Percentiles rank a stretch among this genome's conserved stretches.
These are phyloP conservation scores for Taurulus bubalis DNA, from an alignment of 2,113 vertebrate species.

Conservation along the genomic window DNA sequence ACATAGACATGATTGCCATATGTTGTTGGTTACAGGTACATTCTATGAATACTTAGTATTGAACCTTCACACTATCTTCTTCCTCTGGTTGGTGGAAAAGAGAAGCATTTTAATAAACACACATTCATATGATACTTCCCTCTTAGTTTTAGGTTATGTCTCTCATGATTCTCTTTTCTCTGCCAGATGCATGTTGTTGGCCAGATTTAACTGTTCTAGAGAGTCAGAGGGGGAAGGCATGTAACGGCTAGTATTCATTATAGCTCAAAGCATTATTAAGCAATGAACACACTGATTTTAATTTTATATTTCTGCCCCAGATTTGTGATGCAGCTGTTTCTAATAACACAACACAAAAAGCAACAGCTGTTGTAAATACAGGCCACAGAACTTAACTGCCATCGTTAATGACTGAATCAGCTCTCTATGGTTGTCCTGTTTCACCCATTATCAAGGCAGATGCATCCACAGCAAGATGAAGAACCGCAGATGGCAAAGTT, in stretches of 20 bases:
- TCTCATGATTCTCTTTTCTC: slow-evolving; percentile 24
- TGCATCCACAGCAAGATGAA: slow-evolving; percentile 25
- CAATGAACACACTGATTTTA: slow-evolving; percentile 17
- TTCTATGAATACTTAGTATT: background rate
- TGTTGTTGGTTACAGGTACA: background rate
- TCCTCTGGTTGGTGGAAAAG: background rate
- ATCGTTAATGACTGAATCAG: slow-evolving; percentile 15
- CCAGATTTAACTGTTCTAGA: slow-evolving; percentile 30
- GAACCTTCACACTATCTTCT: background rate
- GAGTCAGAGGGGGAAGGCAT: background rate
- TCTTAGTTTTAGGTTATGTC: background rate
- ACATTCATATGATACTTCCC: background rate
- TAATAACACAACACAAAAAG: slow-evolving; percentile 11
- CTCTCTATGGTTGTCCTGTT: slow-evolving; percentile 15
- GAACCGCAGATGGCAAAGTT: slow-evolving; percentile 28
- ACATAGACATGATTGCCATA: background rate
- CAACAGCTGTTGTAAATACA: slow-evolving; percentile 55
- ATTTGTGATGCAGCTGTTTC: slow-evolving; percentile 52
- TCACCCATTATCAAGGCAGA: slow-evolving; percentile 29
- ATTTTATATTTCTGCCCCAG: slow-evolving; percentile 29
- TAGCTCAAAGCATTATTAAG: background rate
- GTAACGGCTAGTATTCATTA: slow-evolving; percentile 2
- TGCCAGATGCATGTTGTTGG: background rate
- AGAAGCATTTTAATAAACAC: slow-evolving; percentile 1
- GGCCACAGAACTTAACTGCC: slow-evolving; percentile 10